These are phyloP conservation scores for Megaustenia siamemsis DNA, from an alignment of 2,888 invertebrate species.

Conservation along the genomic window DNA sequence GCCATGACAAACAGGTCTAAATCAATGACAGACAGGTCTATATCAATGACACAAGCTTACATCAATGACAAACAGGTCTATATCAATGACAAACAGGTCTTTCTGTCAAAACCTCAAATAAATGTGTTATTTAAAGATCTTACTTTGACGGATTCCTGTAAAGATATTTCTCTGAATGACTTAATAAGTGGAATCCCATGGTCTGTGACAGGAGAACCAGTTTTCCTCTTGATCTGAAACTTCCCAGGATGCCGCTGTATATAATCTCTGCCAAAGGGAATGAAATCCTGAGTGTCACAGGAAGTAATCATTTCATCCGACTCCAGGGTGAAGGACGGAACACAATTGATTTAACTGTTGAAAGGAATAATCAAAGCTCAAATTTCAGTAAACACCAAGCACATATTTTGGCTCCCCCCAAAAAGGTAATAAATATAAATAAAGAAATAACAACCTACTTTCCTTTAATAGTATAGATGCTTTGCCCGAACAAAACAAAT, in stretches of 20 bases:
- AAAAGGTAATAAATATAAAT: too few species aligned
- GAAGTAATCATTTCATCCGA: slow-evolving; percentile 77
- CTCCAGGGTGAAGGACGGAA: slow-evolving; percentile 69
- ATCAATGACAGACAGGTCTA: too few species aligned
- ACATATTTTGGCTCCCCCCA: too few species aligned
- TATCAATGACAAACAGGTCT: too few species aligned
- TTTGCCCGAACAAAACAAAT: too few species aligned
- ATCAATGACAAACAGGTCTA: too few species aligned
- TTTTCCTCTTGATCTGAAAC: slow-evolving; percentile 66
- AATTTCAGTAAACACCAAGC: not conserved
- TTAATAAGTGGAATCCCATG: slow-evolving; percentile 73
- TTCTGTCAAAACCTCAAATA: too few species aligned
- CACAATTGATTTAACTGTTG: not conserved
- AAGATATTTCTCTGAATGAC: slow-evolving; percentile 73
- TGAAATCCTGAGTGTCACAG: slow-evolving; percentile 77
- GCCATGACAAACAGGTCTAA: too few species aligned
- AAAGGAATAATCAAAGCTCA: not conserved
- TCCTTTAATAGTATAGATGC: too few species aligned
- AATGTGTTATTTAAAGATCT: not conserved
- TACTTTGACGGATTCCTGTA: slow-evolving; percentile 69
- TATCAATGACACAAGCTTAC: too few species aligned
- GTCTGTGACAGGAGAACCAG: slow-evolving; percentile 55
- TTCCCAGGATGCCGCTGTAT: slow-evolving; percentile 74
- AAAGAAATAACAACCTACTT: too few species aligned
- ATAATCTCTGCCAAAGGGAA: slow-evolving; percentile 75